Evolutionary conservation across 2,797 vertebrate species (phyloP), one percentile per base, ranked within the genome.

Genomic region (Cuculus canorus): DNA sequence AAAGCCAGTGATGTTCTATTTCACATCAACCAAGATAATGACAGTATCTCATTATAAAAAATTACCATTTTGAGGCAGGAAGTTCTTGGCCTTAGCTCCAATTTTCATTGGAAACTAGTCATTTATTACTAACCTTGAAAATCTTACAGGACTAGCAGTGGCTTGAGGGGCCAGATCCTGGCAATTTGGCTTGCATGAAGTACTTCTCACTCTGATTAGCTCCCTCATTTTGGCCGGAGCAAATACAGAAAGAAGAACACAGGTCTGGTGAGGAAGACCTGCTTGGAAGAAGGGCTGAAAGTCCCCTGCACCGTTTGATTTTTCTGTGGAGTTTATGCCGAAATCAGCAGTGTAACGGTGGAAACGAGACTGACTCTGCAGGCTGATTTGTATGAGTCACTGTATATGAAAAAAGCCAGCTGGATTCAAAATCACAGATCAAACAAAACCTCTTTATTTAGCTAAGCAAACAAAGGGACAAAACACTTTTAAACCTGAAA

Each of bases 361-460:
- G 68, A 90, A 82, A 73, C 3, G 47, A 84, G 80, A 86, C 27
- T 2, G 6, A n/a, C 92, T 76, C 92, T 24, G 57, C 85, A 69
- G 92, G 95, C 85, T 92, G 90, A 66, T 82, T 66, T 27, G 70
- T 65, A 13, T 96, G 95, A 96, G 83, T 96, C 95, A 96, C 88
- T 37, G 79, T 70, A 39, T 91, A 92, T 90, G 88, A 93, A 96
- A 96, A 48, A 96, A 94, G 88, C 71, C 95, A 96, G 82, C 95
- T 92, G 91, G 95, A 90, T 88, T 88, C 70, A 84, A 93, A 96
- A 93, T 76, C 91, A 94, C 84, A 90, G 96, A 91, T 95, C 95
- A 96, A 96, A 96, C 89, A 95, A 92, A 91, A 68, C 24, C 78
- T 91, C 89, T 93, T 93, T 91, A 94, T 96, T 94, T 93, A 96